Evolutionary conservation across 2,113 vertebrate genomes (phyloP), one percentile per base, ranked within the genome.

Genomic region (Phaethon lepturus): DNA sequence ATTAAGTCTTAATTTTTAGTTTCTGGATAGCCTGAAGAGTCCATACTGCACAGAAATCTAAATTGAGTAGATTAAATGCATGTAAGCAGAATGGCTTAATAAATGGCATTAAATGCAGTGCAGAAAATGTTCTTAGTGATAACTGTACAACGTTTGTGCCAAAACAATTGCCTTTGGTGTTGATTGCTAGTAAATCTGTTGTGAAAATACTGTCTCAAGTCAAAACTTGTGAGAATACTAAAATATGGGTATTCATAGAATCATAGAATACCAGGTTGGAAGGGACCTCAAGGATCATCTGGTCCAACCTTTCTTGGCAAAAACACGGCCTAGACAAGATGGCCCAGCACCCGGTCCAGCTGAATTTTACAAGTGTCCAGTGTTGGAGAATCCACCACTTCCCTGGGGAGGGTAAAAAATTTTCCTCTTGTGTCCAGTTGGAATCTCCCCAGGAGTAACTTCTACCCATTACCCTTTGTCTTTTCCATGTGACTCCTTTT

Each of bases 261-360:
- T 28, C 1, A 2, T 1, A 33, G 18, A 60, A 38, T 44, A 9
- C 0, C 28, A 26, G 22, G 3, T 4, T 38, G 58, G 45, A 58
- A 90, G 25, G 9, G 28, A 47, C 15, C 4, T 75, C 26, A 71
- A 71, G 11, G 20, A 42, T 42, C 24, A 63, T 10, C 8, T 17
- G 17, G 3, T 40, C 38, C 29, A 76, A 56, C 2, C 6, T 52
- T 59, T 42, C 16, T 11, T 13, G 11, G 19, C 23, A 60, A 42
- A 60, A 71, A 12, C 31, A 29, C 4, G 4, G 8, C 25, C 9
- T 13, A 59, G 15, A 19, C 7, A 42, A 59, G 29, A 42, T 19
- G 12, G 5, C 18, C 17, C 29, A 68, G 29, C n/a, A 50, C 6
- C 8, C 10, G 35, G 17, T 23, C 33, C 47, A 53, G 8, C 8